Evolutionary conservation across 2,888 invertebrate species (phyloP).

Genomic region (Kryphioiulus occultus): DNA sequence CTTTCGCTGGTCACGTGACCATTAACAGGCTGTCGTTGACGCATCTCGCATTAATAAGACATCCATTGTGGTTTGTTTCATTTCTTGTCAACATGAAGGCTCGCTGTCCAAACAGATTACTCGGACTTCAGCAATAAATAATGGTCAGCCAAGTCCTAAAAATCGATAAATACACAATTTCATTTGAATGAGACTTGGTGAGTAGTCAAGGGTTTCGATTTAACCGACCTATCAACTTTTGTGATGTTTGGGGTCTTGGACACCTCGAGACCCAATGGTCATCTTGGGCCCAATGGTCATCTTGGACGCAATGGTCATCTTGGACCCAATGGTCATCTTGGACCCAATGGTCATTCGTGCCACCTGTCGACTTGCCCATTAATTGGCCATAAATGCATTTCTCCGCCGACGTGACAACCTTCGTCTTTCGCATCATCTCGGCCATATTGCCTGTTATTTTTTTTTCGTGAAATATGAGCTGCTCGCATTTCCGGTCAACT

Average conservation of each 20-base stretch:
- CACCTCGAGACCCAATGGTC: too few relatives aligned
- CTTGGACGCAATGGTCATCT: too few relatives aligned
- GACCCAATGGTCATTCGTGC: too few relatives aligned
- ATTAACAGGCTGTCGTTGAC: background rate
- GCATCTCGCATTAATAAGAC: background rate
- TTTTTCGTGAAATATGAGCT: background rate
- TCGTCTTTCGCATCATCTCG: background rate
- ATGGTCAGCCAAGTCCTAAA: background rate
- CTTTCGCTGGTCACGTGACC: background rate
- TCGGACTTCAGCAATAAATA: background rate
- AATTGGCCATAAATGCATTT: background rate
- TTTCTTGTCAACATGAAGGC: conserved; percentile 31
- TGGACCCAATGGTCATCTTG: too few relatives aligned
- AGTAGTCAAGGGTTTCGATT: background rate
- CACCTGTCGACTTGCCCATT: background rate
- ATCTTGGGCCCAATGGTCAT: too few relatives aligned
- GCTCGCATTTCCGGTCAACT: background rate
- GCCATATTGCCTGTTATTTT: conserved; percentile 24
- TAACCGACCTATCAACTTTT: too few relatives aligned
- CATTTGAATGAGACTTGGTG: background rate
- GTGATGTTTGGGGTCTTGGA: too few relatives aligned
- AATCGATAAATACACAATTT: background rate
- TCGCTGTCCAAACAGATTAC: conserved; percentile 20
- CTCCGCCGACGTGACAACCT: background rate
- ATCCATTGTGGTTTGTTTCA: conserved; percentile 17